phyloP scores from a whole-genome alignment of 1,140 invertebrate genomes.

The Neodiprion fabricii region DNA sequence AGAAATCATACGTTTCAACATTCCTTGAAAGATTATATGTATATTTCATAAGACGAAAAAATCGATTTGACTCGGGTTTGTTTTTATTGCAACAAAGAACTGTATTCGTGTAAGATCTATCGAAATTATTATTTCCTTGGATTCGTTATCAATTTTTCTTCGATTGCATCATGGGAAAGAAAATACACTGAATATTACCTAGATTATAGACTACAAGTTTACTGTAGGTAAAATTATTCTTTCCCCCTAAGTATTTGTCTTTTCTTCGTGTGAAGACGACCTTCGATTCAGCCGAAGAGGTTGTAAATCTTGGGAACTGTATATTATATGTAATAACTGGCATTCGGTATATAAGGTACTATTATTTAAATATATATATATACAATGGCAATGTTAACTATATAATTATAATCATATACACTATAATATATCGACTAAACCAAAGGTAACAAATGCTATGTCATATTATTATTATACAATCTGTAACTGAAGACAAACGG shows the following conservation, averaged over 20 bases:
- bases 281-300: not conserved
- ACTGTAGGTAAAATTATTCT: not conserved
- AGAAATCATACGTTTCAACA: too few species aligned
- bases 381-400: slow-evolving; percentile 5
- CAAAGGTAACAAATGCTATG: slow-evolving; percentile 60
- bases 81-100: too few species aligned
- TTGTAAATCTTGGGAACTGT: not conserved
- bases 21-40: too few species aligned
- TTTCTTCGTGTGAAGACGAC: not conserved
- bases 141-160: too few species aligned
- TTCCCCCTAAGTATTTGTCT: not conserved
- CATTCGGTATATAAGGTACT: not conserved
- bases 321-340: not conserved
- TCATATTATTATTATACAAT: slow-evolving; percentile 41
- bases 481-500: not conserved
- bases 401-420: slow-evolving; percentile 40
- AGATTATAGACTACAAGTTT: too few species aligned
- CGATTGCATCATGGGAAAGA: too few species aligned
- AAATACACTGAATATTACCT: too few species aligned
- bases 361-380: slow-evolving; percentile 1
- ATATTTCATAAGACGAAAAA: too few species aligned
- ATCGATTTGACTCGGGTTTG: too few species aligned
- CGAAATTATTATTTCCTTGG: too few species aligned
- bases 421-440: slow-evolving; percentile 43
- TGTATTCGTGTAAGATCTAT: too few species aligned